Base-by-base conservation (phyloP, 2,113 vertebrate species). In the Conger conger region DNA sequence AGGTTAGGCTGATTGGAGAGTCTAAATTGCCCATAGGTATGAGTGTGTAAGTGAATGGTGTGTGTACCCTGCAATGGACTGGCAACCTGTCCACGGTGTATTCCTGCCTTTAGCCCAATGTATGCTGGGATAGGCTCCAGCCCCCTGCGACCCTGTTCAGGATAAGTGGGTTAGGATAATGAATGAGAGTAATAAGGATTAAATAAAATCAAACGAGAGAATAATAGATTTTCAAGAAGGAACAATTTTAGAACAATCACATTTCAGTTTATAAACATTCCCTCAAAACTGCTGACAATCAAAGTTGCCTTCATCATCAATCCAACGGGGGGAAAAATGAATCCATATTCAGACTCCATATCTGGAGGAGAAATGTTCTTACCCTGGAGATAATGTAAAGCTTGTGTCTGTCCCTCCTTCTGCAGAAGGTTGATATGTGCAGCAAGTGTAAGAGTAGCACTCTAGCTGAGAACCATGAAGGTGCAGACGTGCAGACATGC, bases 391-490 rank as follows among this genome's bases (percentile, higher is more conserved):
- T 76, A 83, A 83, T 83, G 82, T 16, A 50, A 45, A 8, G 68
- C 40, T 50, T 77, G 27, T 83, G 38, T 77, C 53, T 83, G 60
- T 76, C 60, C 82, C 40, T 76, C 63, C 73, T 40, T 76, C 38
- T 30, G 63, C 27, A 77, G 68, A n/a, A 37, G 40, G 57, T 35
- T 53, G 33, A 84, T 79, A 20, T 45, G 33, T n/a, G 57, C 45
- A 9, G 27, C 68, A 73, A 63, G 23, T 76, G 33, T 50, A 20
- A 37, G n/a, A 80, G 37, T 79, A 42, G 42, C 87, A 85, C 85
- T 88, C 82, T 37, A 57, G 23, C 82, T 81, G 27, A 60, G 77
- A 83, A 88, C 87, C 79, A 73, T 87, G 83, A 88, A 86, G 73
- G 81, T 82, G 85, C 87, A 86, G 45, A 42, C 38, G 81, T 82